Conservation (phyloP, 2,888 invertebrate species). For the Stegana nigrithorax region DNA sequence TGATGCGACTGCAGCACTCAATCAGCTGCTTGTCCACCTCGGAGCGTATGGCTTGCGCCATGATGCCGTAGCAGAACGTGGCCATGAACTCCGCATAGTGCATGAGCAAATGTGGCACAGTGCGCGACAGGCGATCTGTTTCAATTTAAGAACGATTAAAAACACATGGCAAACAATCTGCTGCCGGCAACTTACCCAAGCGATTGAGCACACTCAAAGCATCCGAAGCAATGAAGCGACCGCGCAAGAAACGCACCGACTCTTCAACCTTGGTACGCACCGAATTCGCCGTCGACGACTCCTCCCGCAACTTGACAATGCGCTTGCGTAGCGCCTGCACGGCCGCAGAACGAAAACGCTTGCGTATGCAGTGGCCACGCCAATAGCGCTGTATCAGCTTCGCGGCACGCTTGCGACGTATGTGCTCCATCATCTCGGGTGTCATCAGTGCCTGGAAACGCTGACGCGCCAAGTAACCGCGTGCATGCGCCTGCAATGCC, state of each 20-base stretch:
- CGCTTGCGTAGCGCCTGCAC: slow-evolving; percentile 54
- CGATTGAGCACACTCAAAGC: slow-evolving; percentile 58
- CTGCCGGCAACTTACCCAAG: slow-evolving; percentile 50
- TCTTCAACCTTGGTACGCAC: slow-evolving; percentile 59
- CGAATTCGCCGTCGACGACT: slow-evolving; percentile 49
- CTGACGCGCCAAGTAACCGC: slow-evolving; percentile 71
- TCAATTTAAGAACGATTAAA: not conserved
- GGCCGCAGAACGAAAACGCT: slow-evolving; percentile 49
- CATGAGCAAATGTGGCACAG: slow-evolving; percentile 65
- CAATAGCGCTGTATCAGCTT: slow-evolving; percentile 75
- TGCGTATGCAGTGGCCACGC: slow-evolving; percentile 70
- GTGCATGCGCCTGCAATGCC: slow-evolving; percentile 64
- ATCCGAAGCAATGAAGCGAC: slow-evolving; percentile 60
- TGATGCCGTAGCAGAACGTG: slow-evolving; percentile 67
- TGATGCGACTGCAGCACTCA: slow-evolving; percentile 69
- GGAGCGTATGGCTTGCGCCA: slow-evolving; percentile 69
- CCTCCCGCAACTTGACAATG: slow-evolving; percentile 49
- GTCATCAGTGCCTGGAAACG: slow-evolving; percentile 69
- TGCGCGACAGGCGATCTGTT: slow-evolving; percentile 65
- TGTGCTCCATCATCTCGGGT: slow-evolving; percentile 68
- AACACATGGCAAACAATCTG: not conserved
- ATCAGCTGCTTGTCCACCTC: slow-evolving; percentile 68
- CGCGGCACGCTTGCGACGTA: slow-evolving; percentile 71
- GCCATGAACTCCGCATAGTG: slow-evolving; percentile 65
- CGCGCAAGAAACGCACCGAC: slow-evolving; percentile 61